Conservation (phyloP, 2,797 vertebrate species). For the Eidolon dupreanum region DNA sequence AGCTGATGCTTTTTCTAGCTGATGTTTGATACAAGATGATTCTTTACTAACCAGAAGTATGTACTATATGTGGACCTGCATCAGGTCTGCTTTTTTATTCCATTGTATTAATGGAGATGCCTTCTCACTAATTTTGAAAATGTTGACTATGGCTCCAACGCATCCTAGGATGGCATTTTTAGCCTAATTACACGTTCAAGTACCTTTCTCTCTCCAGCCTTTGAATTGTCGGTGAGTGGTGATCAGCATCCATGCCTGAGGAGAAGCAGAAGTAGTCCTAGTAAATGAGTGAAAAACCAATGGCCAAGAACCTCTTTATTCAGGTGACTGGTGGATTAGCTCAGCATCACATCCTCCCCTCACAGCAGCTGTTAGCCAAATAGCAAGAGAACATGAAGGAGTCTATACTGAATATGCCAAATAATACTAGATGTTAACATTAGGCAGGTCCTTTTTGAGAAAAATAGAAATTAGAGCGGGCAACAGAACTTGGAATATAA, state of each 20-base stretch:
- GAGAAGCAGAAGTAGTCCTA: not conserved
- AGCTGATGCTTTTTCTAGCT: not conserved
- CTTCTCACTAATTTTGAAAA: not conserved
- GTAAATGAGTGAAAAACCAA: not conserved
- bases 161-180: not conserved
- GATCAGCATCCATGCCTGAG: not conserved
- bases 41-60: not conserved
- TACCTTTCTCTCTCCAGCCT: not conserved
- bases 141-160: not conserved
- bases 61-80: not conserved
- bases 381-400: not conserved
- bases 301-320: not conserved
- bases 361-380: not conserved
- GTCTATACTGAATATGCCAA: not conserved
- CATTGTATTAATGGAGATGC: not conserved
- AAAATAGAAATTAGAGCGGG: not conserved
- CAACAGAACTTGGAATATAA: not conserved
- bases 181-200: not conserved
- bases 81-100: not conserved
- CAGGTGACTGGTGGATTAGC: not conserved
- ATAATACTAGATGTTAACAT: not conserved
- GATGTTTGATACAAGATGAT: not conserved
- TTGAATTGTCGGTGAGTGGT: not conserved
- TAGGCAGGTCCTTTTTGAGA: not conserved
- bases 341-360: not conserved